Conservation (phyloP, 2,888 invertebrate species). For the Pandemis heparana region DNA sequence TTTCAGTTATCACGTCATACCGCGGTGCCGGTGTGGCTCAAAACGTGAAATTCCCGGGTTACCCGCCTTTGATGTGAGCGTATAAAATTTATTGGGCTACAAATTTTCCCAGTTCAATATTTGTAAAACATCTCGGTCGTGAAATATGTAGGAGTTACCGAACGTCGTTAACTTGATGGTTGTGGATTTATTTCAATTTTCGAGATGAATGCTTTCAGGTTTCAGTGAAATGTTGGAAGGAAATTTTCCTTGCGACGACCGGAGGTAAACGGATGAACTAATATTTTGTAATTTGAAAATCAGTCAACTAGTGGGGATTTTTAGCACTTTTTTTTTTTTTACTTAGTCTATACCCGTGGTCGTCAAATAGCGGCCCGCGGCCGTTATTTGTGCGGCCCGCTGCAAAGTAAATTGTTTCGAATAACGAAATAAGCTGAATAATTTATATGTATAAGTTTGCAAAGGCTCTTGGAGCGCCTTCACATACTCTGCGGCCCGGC, state of each 20-base stretch:
- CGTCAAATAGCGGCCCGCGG: no score
- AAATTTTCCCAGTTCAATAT: slow-evolving; percentile 58
- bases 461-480: no score
- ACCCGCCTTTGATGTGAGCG: slow-evolving; percentile 55
- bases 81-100: slow-evolving; percentile 55
- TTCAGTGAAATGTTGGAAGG: slow-evolving; percentile 11
- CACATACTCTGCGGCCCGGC: no score
- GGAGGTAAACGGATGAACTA: no score
- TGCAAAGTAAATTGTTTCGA: no score
- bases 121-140: slow-evolving; percentile 47
- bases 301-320: no score
- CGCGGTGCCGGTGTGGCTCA: slow-evolving; percentile 24
- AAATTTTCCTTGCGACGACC: background rate
- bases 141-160: slow-evolving; percentile 35
- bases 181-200: slow-evolving; percentile 42
- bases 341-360: no score
- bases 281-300: no score
- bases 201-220: slow-evolving; percentile 28
- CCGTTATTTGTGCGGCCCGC: no score
- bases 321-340: no score
- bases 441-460: no score
- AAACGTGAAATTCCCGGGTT: slow-evolving; percentile 53
- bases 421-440: no score
- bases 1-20: slow-evolving; percentile 41
- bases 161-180: slow-evolving; percentile 35